These are phyloP conservation scores for Phalloptychus januarius DNA, from an alignment of 2,797 vertebrate species.

Conservation along the genomic window DNA sequence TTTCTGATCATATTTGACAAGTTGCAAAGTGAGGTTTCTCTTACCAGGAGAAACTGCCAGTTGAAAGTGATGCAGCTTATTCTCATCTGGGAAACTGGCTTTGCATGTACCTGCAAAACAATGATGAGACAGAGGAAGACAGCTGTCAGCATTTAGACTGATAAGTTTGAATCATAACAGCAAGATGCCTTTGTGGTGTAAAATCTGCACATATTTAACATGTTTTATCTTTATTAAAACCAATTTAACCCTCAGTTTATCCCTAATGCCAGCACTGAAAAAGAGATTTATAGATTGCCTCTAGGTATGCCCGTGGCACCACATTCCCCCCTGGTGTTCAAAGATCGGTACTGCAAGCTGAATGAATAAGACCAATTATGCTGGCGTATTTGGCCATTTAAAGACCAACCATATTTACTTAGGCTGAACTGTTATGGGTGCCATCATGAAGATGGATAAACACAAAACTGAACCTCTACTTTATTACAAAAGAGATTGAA, in stretches of 20 bases:
- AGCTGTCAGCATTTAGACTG: not conserved
- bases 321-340: conserved; percentile 68
- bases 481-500: not conserved
- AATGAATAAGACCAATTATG: not conserved
- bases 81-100: conserved; percentile 95
- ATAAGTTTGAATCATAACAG: conserved; percentile 8
- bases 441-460: not conserved
- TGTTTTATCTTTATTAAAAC: not conserved
- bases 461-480: too few species aligned
- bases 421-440: not conserved
- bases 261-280: conserved; percentile 1
- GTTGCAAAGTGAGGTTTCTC: not conserved
- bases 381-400: not conserved
- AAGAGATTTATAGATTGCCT: not conserved
- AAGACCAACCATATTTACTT: not conserved
- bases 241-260: not conserved
- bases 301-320: conserved; percentile 31
- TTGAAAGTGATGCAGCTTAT: conserved; percentile 96
- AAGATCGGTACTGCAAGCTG: conserved; percentile 36
- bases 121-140: not conserved
- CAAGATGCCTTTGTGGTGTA: not conserved
- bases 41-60: conserved; percentile 96
- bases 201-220: not conserved
- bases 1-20: too few species aligned
- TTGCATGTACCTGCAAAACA: conserved; percentile 90